phyloP scores from a whole-genome alignment of 2,888 invertebrate species.

The Heteropelma amictum region DNA sequence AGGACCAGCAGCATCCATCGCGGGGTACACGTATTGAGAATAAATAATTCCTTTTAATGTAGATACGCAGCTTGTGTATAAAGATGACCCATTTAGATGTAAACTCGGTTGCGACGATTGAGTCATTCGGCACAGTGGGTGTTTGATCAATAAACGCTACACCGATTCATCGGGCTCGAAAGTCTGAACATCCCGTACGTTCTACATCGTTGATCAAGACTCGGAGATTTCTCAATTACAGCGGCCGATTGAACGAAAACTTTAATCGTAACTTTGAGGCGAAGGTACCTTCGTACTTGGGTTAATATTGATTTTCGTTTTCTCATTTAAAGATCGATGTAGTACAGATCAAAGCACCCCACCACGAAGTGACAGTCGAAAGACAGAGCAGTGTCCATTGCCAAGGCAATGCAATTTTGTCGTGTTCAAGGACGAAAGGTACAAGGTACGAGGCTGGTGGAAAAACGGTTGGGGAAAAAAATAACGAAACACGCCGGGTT shows the following conservation, averaged over 20 bases:
- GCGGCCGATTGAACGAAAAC: conserved; percentile 16
- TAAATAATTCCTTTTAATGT: background rate
- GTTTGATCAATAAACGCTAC: conserved; percentile 24
- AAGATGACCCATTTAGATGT: conserved; percentile 49
- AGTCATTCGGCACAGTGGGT: conserved; percentile 19
- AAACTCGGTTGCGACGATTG: conserved; percentile 22
- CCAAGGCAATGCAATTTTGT: no score
- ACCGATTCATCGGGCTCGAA: conserved; percentile 10
- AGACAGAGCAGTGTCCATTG: no score
- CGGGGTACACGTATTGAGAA: conserved; percentile 24
- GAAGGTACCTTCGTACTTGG: background rate
- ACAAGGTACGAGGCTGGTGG: no score
- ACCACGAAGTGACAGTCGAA: no score
- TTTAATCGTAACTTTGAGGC: background rate
- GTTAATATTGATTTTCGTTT: conserved; percentile 7
- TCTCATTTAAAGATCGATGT: conserved; percentile 18
- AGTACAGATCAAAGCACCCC: background rate
- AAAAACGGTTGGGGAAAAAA: conserved; percentile 28
- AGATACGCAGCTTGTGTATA: conserved; percentile 22
- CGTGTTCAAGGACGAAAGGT: no score
- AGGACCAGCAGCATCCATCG: background rate
- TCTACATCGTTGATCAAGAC: background rate
- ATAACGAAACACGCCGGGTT: background rate
- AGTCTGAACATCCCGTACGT: background rate
- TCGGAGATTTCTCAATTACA: conserved; percentile 25